Evolutionary conservation across 2,113 vertebrate genomes (phyloP), one percentile per base, ranked within the genome.

Genomic region (Leuciscus idus): DNA sequence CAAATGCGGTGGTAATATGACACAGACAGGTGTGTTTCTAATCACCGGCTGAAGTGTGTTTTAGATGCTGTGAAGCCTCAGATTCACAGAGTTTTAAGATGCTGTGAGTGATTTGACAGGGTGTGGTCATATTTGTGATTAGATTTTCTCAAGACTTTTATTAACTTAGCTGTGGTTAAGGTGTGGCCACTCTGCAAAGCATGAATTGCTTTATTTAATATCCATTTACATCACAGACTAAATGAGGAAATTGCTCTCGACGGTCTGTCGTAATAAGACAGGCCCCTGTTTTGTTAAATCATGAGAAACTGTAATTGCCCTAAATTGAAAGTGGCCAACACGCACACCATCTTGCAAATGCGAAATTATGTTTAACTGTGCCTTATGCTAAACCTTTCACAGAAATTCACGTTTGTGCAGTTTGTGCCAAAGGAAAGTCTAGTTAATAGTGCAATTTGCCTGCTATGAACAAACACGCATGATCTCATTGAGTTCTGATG

Each of bases 171-270:
- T 88, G 87, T 92, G 92, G 91, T 92, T 88, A 93, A 93, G 94
- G 94, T 92, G 94, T 94, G 90, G 94, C 92, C 26, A 28, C 92
- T 90, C 87, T 90, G 74, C 85, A 90, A 93, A 92, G 92, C 93
- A 92, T 91, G 91, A 92, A 93, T 94, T 89, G 91, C 94, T 93
- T 93, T 93, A 93, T 93, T 94, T 93, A 93, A 94, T 94, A 92
- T 90, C 90, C 90, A 91, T 91, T 92, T 89, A 88, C 90, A 89
- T 85, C 86, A 91, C 68, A 57, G 39, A 62, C 70, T 76, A 88
- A 87, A 86, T 88, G 62, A 88, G 89, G 84, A 90, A 89, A 88
- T 88, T 85, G 81, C 83, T 52, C 77, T 88, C 33, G 57, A 73
- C 84, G 21, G 57, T 87, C 81, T 78, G 75, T 70, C 79, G 76